Conservation (phyloP, 2,888 invertebrate species). For the Phortica okadai region DNA sequence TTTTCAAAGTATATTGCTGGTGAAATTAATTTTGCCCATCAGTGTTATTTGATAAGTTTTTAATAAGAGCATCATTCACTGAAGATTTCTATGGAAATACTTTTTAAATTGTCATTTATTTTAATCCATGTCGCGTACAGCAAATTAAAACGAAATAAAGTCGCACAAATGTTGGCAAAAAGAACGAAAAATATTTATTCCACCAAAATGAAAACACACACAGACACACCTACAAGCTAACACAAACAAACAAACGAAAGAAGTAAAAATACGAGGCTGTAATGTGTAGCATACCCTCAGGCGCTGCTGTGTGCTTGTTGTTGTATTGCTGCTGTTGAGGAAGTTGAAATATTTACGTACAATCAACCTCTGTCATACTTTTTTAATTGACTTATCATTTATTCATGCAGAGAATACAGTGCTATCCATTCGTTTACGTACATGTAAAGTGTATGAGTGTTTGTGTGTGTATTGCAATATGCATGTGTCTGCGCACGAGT, state of each 20-base stretch:
- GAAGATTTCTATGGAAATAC: not conserved
- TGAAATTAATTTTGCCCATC: constrained; percentile 1
- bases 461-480: constrained; percentile 15
- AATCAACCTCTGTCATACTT: constrained; percentile 65
- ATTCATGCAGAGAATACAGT: constrained; percentile 59
- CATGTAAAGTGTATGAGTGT: not conserved
- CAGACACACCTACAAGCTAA: not conserved
- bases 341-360: constrained; percentile 65
- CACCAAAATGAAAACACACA: not conserved
- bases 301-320: not conserved
- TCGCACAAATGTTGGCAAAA: not conserved
- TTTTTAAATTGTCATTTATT: constrained; percentile 31
- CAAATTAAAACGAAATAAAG: constrained; percentile 29
- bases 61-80: too few species aligned
- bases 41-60: too few species aligned
- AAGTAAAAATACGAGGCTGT: not conserved
- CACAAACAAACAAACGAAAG: not conserved
- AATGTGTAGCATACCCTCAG: not conserved
- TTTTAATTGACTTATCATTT: constrained; percentile 74
- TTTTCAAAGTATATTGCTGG: not conserved
- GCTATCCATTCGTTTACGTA: constrained; percentile 35
- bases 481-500: not conserved
- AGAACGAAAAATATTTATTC: not conserved
- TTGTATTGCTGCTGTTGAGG: constrained; percentile 36
- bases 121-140: constrained; percentile 14